Evolutionary conservation across 2,888 invertebrate genomes (phyloP).

Genomic region (Spisula subtruncata): DNA sequence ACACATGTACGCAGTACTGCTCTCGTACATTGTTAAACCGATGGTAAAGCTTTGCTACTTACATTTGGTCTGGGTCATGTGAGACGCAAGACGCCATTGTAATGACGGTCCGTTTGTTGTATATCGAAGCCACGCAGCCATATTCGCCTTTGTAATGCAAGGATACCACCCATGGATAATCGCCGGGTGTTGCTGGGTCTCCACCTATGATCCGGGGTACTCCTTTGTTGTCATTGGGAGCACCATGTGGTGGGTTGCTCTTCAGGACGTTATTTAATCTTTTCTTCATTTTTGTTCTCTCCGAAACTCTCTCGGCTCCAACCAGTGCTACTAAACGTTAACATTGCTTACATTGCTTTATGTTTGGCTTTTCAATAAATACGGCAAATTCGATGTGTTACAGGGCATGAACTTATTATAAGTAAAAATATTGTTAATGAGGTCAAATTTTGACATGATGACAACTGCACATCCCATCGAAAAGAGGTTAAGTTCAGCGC

Average conservation of each 20-base stretch:
- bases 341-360: too few species aligned
- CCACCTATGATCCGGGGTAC: background rate
- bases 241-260: background rate
- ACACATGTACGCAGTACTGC: too few species aligned
- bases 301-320: background rate
- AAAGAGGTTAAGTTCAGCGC: too few species aligned
- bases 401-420: too few species aligned
- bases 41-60: background rate
- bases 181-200: background rate
- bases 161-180: conserved; percentile 2
- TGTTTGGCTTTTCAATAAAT: too few species aligned
- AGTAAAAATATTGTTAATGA: too few species aligned
- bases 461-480: too few species aligned
- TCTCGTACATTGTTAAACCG: background rate
- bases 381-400: too few species aligned
- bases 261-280: background rate
- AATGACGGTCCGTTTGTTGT: background rate
- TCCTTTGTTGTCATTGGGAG: background rate
- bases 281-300: background rate
- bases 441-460: too few species aligned
- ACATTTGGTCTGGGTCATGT: background rate
- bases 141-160: background rate
- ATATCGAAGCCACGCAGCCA: background rate
- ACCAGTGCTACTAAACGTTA: background rate
- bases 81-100: background rate